Evolutionary conservation across 2,113 vertebrate genomes (phyloP).

Genomic region (Laticauda colubrina): DNA sequence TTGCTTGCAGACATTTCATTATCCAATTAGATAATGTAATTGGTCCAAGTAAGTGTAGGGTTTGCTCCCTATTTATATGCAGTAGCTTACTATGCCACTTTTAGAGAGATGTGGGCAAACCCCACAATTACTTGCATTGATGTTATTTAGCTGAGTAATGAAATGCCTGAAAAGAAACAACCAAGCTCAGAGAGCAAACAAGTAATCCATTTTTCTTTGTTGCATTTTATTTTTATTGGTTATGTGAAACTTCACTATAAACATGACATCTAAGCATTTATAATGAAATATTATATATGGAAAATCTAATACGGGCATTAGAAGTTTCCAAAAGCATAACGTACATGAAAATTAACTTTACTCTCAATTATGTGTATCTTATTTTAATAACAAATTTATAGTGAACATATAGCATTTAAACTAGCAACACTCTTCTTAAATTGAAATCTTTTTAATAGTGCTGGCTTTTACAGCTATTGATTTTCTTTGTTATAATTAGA

Average conservation of each 20-base stretch:
- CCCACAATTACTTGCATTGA: not conserved
- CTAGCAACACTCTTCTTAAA: constrained; percentile 19
- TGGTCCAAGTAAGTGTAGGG: not conserved
- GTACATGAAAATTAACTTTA: not conserved
- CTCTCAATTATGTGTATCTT: not conserved
- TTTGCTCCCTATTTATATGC: not conserved
- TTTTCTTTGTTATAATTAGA: constrained; percentile 26
- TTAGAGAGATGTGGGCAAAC: not conserved
- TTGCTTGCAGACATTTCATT: not conserved
- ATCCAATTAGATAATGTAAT: not conserved
- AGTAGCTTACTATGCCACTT: not conserved
- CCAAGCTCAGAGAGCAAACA: not conserved
- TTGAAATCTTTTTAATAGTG: constrained; percentile 1
- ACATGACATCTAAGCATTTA: not conserved
- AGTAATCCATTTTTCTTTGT: not conserved
- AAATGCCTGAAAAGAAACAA: not conserved
- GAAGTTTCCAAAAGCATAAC: not conserved
- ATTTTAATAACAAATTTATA: not conserved
- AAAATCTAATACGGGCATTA: not conserved
- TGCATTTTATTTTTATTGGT: not conserved
- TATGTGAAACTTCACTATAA: not conserved
- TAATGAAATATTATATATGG: not conserved
- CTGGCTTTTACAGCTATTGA: not conserved
- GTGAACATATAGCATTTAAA: constrained; percentile 17
- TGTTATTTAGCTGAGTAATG: not conserved